Conservation (phyloP, 2,113 vertebrate species). For the Sorex araneus region DNA sequence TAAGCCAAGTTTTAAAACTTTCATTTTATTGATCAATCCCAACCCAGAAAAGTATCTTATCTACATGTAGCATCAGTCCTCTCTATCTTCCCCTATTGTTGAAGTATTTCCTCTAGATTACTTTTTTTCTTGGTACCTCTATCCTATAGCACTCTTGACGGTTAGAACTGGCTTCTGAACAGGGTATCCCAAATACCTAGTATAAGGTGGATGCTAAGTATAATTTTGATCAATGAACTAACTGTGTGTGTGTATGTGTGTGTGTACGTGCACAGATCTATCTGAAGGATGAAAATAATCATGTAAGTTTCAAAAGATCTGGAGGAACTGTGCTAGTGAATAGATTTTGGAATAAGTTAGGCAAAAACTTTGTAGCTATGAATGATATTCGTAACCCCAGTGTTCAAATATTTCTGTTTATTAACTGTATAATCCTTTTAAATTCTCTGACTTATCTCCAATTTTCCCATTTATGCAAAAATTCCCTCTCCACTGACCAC, state of each 20-base stretch:
- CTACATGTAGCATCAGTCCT: background rate
- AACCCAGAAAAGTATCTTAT: background rate
- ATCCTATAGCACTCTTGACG: background rate
- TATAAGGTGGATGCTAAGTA: background rate
- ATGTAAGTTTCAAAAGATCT: background rate
- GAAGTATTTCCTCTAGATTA: background rate
- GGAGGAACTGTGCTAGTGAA: background rate
- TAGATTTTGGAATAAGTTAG: background rate
- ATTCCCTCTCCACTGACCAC: constrained; percentile 49
- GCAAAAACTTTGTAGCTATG: no score
- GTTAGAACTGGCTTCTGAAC: background rate
- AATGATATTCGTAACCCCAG: background rate
- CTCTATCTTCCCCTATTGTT: background rate
- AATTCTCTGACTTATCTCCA: background rate
- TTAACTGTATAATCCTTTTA: background rate
- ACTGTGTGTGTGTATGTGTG: background rate
- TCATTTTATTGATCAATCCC: background rate
- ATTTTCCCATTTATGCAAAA: constrained; percentile 43
- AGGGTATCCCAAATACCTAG: background rate
- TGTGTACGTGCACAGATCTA: background rate
- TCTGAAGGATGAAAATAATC: background rate
- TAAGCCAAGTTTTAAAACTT: background rate
- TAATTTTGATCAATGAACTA: background rate
- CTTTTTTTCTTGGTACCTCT: background rate
- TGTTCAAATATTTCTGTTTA: background rate